Base-by-base conservation (phyloP, 2,888 invertebrate genomes). In the Agapetus fuscipes region DNA sequence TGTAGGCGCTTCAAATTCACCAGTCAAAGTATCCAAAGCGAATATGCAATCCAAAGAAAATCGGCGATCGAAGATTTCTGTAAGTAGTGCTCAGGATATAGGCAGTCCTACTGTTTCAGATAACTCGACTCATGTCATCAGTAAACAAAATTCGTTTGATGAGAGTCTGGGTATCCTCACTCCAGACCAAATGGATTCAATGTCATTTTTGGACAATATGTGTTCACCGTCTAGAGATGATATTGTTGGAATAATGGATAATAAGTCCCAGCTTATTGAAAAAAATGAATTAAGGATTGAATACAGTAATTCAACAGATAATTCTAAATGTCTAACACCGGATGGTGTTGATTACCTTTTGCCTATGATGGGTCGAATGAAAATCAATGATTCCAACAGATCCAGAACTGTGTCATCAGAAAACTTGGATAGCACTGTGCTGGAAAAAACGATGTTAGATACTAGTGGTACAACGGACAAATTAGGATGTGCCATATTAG, bases 81-180 rank as follows among this genome's bases (percentile, higher is more conserved):
- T 16, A 16, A 16, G 16, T 4, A 13, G 16, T 3, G 16, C 15
- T 24, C 36, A 38, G 26, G 47, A 48, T 3, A 17, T 46, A 9
- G 37, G 34, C 6, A 49, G 49, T 35, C 49, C 49, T 32, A 68
- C 62, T 3, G 41, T 49, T 30, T 45, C 49, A 52, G 70, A 70
- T 38, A 67, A 62, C 49, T 69, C 69, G 28, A 45, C 62, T 32
- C 66, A 57, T 46, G 62, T 63, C 55, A 60, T 66, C 34, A 75
- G 74, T 54, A 86, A 85, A 58, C 80, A 86, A 56, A 83, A 84
- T 57, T 89, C 88, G 2, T 75, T 86, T 51, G 88, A 88, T 54
- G 88, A 90, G 56, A 85, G 86, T 53, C 66, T 89, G 51, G 89
- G 89, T 3, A 89, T 90, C 52, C 66, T 91, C 46, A 88, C 89